These are phyloP conservation scores for Hylomyscus alleni DNA, from an alignment of 2,797 vertebrate genomes.

Conservation along the genomic window DNA sequence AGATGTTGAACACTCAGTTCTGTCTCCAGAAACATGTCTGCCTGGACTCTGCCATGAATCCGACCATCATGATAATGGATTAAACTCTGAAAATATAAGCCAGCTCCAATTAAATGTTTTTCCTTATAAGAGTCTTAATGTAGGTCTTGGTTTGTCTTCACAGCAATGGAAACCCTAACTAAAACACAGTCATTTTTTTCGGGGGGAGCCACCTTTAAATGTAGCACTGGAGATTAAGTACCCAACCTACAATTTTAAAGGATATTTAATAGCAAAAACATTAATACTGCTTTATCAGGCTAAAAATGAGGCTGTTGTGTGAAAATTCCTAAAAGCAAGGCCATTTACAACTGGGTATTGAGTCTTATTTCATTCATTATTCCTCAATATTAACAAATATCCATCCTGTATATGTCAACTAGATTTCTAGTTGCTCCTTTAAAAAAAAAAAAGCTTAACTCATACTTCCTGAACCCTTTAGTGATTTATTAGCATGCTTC, in stretches of 20 bases:
- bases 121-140: neutral
- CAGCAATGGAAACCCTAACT: neutral
- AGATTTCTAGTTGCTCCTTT: conserved; percentile 22
- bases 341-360: neutral
- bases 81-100: neutral
- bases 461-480: neutral
- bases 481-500: neutral
- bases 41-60: neutral
- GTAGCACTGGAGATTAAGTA: neutral
- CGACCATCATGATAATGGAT: neutral
- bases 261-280: neutral
- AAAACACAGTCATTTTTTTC: neutral
- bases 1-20: too few relatives aligned
- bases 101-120: neutral
- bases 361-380: neutral
- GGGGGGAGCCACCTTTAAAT: neutral
- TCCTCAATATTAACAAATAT: neutral
- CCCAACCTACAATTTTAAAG: neutral
- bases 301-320: neutral
- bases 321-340: neutral
- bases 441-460: neutral
- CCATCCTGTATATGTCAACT: neutral
- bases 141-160: neutral
- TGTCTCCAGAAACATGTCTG: too few relatives aligned
- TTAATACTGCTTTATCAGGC: neutral